Conservation (phyloP, 2,888 invertebrate genomes). For the Notocelia uddmanniana region DNA sequence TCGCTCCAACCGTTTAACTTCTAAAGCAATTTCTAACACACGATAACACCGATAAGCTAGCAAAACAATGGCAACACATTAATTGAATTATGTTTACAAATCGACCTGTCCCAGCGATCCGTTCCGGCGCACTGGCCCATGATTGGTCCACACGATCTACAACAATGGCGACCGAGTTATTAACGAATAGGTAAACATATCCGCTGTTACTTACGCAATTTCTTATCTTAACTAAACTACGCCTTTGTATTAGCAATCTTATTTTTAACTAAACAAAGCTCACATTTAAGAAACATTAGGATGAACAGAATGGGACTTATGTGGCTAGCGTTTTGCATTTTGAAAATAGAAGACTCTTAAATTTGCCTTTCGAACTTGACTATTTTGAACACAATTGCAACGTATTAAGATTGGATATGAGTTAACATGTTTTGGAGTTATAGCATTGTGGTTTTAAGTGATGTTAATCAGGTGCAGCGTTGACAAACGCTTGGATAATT, state of each 20-base stretch:
- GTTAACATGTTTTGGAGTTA: background rate
- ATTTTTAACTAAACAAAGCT: background rate
- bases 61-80: conserved; percentile 58
- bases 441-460: background rate
- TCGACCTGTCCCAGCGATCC: conserved; percentile 55
- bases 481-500: conserved; percentile 38
- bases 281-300: background rate
- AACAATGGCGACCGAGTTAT: conserved; percentile 68
- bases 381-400: background rate
- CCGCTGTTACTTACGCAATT: background rate
- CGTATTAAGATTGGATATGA: background rate
- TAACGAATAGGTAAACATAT: conserved; percentile 39
- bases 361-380: background rate
- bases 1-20: background rate
- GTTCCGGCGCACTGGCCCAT: conserved; percentile 49
- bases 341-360: background rate
- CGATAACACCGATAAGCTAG: conserved; percentile 67
- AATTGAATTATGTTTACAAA: conserved; percentile 82
- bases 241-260: background rate
- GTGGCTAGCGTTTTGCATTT: conserved; percentile 5
- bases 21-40: conserved; percentile 59
- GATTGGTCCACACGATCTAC: conserved; percentile 68
- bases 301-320: conserved; percentile 8
- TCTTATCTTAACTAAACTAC: background rate
- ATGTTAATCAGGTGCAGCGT: conserved; percentile 40